Percentiles rank a stretch among this genome's conserved stretches.
Conservation (phyloP, 2,888 invertebrate genomes). For the Apomyelois bistriatella region DNA sequence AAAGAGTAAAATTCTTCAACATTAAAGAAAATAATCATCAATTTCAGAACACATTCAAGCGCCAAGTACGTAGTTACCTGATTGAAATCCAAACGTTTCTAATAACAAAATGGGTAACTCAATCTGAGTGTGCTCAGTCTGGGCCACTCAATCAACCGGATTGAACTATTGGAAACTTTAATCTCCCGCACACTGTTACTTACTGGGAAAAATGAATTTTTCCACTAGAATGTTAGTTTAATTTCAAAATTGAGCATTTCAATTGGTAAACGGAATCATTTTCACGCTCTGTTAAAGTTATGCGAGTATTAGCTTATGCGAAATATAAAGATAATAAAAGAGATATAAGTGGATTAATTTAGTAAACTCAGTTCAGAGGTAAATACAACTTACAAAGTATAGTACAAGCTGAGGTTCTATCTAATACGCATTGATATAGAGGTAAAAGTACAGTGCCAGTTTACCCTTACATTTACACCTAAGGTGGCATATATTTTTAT, state of each 20-base stretch:
- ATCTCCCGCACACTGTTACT: conserved; percentile 8
- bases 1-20: too few species aligned
- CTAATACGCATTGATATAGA: too few species aligned
- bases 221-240: conserved; percentile 5
- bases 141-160: conserved; percentile 60
- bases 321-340: too few species aligned
- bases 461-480: too few species aligned
- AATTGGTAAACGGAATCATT: not conserved
- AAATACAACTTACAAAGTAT: too few species aligned
- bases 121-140: conserved; percentile 30
- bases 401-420: too few species aligned
- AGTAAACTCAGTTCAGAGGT: too few species aligned
- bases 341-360: too few species aligned
- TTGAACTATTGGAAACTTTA: conserved; percentile 31
- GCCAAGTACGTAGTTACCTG: not conserved
- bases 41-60: not conserved
- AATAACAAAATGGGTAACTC: conserved; percentile 20
- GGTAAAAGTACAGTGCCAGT: too few species aligned
- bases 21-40: too few species aligned
- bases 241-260: not conserved
- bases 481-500: too few species aligned
- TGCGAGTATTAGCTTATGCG: too few species aligned
- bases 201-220: conserved; percentile 21
- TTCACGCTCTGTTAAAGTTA: not conserved
- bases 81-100: not conserved